Base-by-base conservation (phyloP, 2,797 vertebrate genomes). In the Lepus townsendii region DNA sequence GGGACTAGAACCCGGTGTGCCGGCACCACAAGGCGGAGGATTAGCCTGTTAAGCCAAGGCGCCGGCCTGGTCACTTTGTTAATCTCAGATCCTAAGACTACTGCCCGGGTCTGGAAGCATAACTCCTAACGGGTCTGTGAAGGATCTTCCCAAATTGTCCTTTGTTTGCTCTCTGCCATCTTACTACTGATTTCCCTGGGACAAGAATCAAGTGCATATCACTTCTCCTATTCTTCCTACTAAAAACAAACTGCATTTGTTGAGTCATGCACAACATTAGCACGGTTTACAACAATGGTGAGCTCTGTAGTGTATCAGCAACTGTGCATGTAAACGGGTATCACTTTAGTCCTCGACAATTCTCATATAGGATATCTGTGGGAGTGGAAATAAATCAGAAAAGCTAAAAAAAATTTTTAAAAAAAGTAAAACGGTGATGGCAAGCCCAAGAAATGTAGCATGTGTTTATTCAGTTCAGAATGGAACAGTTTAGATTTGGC, bases 361-460 rank as follows among this genome's bases (percentile, higher is more conserved):
- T 97, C 95, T 97, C 96, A 95, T 75, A 96, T 96, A 97, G 62
- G 76, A 87, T 93, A 94, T 98, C 93, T 97, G 95, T 50, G 88
- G 88, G 72, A 97, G 27, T 95, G 83, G 88, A 97, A 88, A 97
- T 96, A 97, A 98, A 97, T 98, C 96, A 96, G 94, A 65, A 85
- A 82, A 71, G 42, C 93, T 95, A 97, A 95, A 97, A 93, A 75
- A 97, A 96, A 85, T 79, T 96, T 82, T 96, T 95, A 93, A 97
- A 97, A 96, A 95, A 71, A 96, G 42, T 96, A 87, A 83, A 97
- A 95, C 62, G 62, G 93, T 94, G 68, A 32, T 93, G 96, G 92
- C 83, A 92, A 79, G 30, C 88, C 90, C 60, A 95, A 90, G 62
- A 83, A 95, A 73, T 83, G 98, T 97, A 93, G 91, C 96, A 96